Evolutionary conservation across 2,797 vertebrate genomes (phyloP).

Genomic region (Lateolabrax maculatus): DNA sequence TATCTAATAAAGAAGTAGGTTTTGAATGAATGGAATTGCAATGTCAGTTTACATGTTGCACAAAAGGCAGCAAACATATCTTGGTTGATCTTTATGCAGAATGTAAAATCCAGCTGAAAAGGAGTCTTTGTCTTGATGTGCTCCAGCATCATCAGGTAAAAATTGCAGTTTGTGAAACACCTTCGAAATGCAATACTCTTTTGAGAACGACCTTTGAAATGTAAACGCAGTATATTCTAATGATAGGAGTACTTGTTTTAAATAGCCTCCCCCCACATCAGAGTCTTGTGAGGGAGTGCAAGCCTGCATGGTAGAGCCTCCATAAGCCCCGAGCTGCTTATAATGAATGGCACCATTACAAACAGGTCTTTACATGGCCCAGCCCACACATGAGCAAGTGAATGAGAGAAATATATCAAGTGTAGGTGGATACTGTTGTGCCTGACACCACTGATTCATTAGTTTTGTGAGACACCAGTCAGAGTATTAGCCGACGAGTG

Average conservation of each 20-base stretch:
- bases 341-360: constrained; percentile 48
- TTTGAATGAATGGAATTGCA: constrained; percentile 27
- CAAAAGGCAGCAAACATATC: background rate
- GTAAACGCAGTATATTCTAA: constrained; percentile 2
- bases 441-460: constrained; percentile 49
- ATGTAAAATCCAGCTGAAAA: background rate
- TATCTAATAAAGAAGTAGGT: constrained; percentile 49
- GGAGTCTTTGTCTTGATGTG: background rate
- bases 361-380: constrained; percentile 48
- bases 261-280: background rate
- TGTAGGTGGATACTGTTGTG: constrained; percentile 41
- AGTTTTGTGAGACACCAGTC: constrained; percentile 26
- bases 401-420: constrained; percentile 52
- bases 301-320: constrained; percentile 10
- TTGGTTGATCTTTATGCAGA: background rate
- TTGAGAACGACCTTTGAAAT: constrained; percentile 19
- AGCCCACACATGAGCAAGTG: constrained; percentile 53
- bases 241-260: background rate
- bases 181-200: too few relatives aligned
- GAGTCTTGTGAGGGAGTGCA: constrained; percentile 13
- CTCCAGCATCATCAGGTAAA: too few relatives aligned
- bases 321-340: constrained; percentile 31
- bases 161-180: too few relatives aligned
- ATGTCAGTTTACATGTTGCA: background rate
- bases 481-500: constrained; percentile 32